Evolutionary conservation across 1,140 invertebrate genomes (phyloP), one percentile per base, ranked within the genome.

Genomic region (Araneus ventricosus): DNA sequence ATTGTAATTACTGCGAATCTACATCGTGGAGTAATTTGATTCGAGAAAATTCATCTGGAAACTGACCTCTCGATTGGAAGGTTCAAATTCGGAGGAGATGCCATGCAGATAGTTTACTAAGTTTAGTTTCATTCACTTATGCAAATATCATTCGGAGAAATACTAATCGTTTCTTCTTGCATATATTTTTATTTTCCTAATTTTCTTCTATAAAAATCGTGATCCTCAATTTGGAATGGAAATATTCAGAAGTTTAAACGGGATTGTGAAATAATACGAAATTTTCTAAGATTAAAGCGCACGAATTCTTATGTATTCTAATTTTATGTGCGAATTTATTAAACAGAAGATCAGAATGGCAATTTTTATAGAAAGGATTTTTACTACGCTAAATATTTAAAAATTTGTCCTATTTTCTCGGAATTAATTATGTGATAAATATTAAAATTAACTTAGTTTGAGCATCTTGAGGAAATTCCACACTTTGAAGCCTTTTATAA

Each of bases 1-100:
- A 90, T 90, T 90, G 75, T 90, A 90, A 90, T 90, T 90, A 90
- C 79, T 90, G 45, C 30, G 57, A 82, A 59, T 82, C 75, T 90
- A 61, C 89, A 90, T 82, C 89, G 75, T 27, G 52, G 20, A n/a
- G 75, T 82, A 90, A 90, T 90, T 89, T 89, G 88, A 89, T 89
- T 89, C 86, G 59, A 45, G 41, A 75, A 75, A 27, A 45, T 86
- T 86, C 84, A 86, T 86, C 70, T 57, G 63, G 39, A 89, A 52
- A 30, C 41, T 89, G 67, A 89, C 70, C 88, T 89, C 67, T 52
- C 45, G 59, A 67, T 89, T 57, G 39, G 59, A 89, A 24, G 67
- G 27, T 37, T 75, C 41, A n/a, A 34, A 41, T 34, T 27, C 6
- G 10, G 27, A 61, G 84, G 84, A 45, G 84, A 41, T 57, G 27